These are phyloP conservation scores for Harpagus bidentatus DNA, from an alignment of 2,113 vertebrate species.

Conservation along the genomic window DNA sequence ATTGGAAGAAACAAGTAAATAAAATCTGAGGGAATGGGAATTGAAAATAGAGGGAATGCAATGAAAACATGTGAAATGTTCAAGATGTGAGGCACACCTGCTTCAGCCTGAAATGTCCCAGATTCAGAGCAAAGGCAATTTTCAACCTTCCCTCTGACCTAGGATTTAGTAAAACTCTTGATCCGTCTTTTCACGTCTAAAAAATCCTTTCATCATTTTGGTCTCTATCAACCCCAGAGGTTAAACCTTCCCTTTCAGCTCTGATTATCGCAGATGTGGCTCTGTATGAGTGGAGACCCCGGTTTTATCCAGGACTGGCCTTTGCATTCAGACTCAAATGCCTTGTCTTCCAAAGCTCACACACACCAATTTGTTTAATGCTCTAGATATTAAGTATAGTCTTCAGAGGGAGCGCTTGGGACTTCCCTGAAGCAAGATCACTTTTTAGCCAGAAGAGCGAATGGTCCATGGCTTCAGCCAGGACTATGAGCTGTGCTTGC, in stretches of 20 bases:
- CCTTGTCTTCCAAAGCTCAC: neutral
- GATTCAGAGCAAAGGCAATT: slow-evolving; percentile 39
- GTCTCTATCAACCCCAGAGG: slow-evolving; percentile 29
- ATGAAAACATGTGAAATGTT: neutral
- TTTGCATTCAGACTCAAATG: slow-evolving; percentile 6
- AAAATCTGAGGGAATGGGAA: slow-evolving; percentile 25
- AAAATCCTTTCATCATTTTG: slow-evolving; percentile 54
- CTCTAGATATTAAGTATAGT: neutral
- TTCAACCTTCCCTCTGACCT: neutral
- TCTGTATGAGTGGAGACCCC: slow-evolving; percentile 1
- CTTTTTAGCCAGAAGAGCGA: neutral
- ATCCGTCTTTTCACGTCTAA: slow-evolving; percentile 23
- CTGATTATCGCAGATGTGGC: slow-evolving; percentile 65
- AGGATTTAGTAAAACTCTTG: slow-evolving; percentile 43
- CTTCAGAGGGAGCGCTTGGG: neutral
- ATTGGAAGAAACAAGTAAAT: slow-evolving; percentile 26
- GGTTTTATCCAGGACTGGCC: neutral
- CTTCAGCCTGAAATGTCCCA: neutral
- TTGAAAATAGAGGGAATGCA: slow-evolving; percentile 4
- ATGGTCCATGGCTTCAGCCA: neutral
- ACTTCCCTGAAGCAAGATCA: neutral
- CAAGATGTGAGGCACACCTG: slow-evolving; percentile 31
- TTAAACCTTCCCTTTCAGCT: slow-evolving; percentile 65
- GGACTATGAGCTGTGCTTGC: neutral
- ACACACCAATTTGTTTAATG: neutral